A percentile compares a stretch with the other conserved stretches of the same genome.
These are phyloP conservation scores for Kuschelorhynchus macadamiae DNA, from an alignment of 2,888 invertebrate species.

Conservation along the genomic window DNA sequence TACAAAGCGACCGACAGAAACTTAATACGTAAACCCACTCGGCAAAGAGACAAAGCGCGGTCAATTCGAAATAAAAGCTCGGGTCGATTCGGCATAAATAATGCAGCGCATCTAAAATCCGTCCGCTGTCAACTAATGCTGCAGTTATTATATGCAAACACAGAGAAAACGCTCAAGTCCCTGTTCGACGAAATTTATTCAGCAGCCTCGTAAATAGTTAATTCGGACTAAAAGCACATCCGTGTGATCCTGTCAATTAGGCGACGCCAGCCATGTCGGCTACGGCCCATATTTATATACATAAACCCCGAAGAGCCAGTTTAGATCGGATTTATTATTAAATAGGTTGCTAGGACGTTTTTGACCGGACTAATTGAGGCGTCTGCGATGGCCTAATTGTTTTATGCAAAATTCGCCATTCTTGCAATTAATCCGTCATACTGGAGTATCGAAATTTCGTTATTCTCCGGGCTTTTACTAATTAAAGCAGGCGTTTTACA, in stretches of 20 bases:
- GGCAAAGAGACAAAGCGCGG: not conserved
- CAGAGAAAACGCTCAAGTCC: constrained; percentile 19
- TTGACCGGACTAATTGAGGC: too few relatives aligned
- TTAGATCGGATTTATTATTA: constrained; percentile 22
- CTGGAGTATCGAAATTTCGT: too few relatives aligned
- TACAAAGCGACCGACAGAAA: not conserved
- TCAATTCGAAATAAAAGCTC: not conserved
- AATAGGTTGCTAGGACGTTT: not conserved
- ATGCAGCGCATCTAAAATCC: not conserved
- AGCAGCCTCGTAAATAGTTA: constrained; percentile 45
- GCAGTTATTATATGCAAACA: constrained; percentile 42
- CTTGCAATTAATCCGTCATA: too few relatives aligned
- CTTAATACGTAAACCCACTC: not conserved
- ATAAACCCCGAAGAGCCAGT: constrained; percentile 16
- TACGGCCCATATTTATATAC: constrained; percentile 39
- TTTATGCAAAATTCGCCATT: too few relatives aligned
- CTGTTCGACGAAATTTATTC: constrained; percentile 39
- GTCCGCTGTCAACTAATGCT: not conserved
- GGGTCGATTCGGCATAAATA: not conserved
- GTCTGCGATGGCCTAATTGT: too few relatives aligned
- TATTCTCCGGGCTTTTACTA: too few relatives aligned
- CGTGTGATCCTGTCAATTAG: constrained; percentile 47
- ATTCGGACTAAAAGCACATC: constrained; percentile 47
- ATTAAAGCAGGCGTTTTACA: too few relatives aligned
- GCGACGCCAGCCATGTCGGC: constrained; percentile 23